A percentile compares a stretch with the other conserved stretches of the same genome.
These are phyloP conservation scores for Ranitomeya imitator DNA, from an alignment of 2,113 vertebrate genomes.

Conservation along the genomic window DNA sequence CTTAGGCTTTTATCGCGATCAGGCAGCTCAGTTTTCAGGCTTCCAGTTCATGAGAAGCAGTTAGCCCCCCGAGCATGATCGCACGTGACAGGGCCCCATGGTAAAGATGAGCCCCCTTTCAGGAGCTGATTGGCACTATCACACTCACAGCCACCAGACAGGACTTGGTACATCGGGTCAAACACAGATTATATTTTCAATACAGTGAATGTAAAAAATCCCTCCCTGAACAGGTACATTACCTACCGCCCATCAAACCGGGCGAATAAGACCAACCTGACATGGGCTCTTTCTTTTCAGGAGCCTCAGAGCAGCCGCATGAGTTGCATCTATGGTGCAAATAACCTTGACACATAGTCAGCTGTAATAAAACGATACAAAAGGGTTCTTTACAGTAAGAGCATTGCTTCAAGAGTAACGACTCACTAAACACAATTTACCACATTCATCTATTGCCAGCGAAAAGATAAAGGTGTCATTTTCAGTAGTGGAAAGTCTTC, in stretches of 20 bases:
- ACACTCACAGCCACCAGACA: not conserved
- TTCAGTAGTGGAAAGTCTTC: not conserved
- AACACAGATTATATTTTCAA: too few species aligned
- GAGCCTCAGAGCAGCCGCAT: not conserved
- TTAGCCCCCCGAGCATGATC: too few species aligned
- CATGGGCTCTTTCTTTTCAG: not conserved
- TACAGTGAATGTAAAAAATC: too few species aligned
- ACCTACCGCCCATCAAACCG: too few species aligned
- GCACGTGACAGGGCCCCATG: not conserved
- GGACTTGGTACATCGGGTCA: not conserved
- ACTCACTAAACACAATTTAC: too few species aligned
- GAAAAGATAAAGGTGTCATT: not conserved
- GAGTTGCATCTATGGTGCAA: not conserved
- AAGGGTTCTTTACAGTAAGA: not conserved
- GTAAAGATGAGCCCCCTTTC: not conserved
- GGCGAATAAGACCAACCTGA: too few species aligned
- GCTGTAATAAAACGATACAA: not conserved
- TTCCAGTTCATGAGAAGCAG: not conserved
- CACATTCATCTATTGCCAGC: not conserved
- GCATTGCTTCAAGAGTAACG: not conserved
- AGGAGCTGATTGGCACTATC: not conserved
- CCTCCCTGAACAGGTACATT: too few species aligned
- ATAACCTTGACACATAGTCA: not conserved
- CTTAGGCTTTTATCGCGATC: not conserved
- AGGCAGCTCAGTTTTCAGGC: not conserved